Evolutionary conservation across 2,797 vertebrate genomes (phyloP), one percentile per base, ranked within the genome.

Genomic region (Megaceryle alcyon): DNA sequence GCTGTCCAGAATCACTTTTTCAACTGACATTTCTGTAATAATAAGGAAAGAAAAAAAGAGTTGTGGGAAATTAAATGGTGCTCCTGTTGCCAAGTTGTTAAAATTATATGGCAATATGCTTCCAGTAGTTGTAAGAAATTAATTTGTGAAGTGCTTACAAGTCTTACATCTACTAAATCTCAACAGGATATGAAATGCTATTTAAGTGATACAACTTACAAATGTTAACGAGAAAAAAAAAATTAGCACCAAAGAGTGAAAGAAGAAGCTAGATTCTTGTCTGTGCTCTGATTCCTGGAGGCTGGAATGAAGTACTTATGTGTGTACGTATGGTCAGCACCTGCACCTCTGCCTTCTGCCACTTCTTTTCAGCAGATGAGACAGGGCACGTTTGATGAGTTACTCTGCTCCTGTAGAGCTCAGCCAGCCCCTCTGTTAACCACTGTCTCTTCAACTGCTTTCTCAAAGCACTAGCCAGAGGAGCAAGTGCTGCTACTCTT

Each of bases 11-110:
- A 90, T 86, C 82, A 92, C 94, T 96, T 92, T 82, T 94, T 97
- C 89, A 96, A 94, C 91, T 93, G 95, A 95, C 72, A 94, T 89
- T 96, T 96, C 91, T 85, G 82, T 92, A 97, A 96, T 85, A 96
- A 96, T 96, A 97, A 93, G 83, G 90, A 95, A 94, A 94, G 90
- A 84, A 97, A 96, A 97, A 97, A 94, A 97, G 95, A 97, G 93
- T 96, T 43, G 64, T 94, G 92, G 95, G 96, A 96, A 96, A 97
- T 91, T 95, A 91, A 97, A 96, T 80, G 68, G 75, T n/a, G 68
- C 72, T 95, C 94, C 80, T 89, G 84, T 49, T 95, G 97, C 94
- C 94, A 96, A 96, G 92, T 86, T 97, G 83, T 97, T 97, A 96
- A 96, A 97, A 96, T 93, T 92, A 93, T 93, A 96, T 69, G 94